phyloP scores from a whole-genome alignment of 2,113 vertebrate species.

The Ctenomys sociabilis region DNA sequence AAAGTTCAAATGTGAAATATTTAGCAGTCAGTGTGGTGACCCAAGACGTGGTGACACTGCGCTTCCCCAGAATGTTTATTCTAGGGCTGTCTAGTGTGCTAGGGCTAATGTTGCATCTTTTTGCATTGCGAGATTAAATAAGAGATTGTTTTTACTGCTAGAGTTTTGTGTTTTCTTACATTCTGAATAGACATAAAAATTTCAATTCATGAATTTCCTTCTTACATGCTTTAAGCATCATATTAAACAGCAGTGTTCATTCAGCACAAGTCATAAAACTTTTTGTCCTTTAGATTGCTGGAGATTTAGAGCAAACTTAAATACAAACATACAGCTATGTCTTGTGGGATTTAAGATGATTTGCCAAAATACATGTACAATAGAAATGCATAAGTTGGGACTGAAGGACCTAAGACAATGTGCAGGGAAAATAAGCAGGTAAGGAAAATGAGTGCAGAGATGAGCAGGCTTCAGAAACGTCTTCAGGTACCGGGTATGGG shows the following conservation, averaged over 20 bases:
- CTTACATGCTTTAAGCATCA: background rate
- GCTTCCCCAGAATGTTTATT: background rate
- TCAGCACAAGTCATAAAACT: background rate
- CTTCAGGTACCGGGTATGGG: background rate
- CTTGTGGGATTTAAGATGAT: background rate
- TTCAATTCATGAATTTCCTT: background rate
- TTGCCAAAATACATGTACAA: constrained; percentile 12
- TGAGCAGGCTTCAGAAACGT: background rate
- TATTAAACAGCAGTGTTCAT: background rate
- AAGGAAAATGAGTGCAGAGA: background rate
- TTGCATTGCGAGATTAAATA: background rate
- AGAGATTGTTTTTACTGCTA: background rate
- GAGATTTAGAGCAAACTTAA: background rate
- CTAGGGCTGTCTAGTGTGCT: background rate
- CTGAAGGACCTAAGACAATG: background rate
- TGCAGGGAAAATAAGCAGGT: background rate
- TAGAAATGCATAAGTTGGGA: background rate
- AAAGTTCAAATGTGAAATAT: constrained; percentile 25
- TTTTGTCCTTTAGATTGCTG: background rate
- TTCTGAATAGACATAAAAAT: background rate
- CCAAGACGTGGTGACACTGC: background rate
- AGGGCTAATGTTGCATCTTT: background rate
- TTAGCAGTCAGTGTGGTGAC: background rate
- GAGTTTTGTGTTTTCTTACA: background rate
- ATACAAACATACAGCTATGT: background rate